These are phyloP conservation scores for Hypena proboscidalis DNA, from an alignment of 2,888 invertebrate species.

Conservation along the genomic window DNA sequence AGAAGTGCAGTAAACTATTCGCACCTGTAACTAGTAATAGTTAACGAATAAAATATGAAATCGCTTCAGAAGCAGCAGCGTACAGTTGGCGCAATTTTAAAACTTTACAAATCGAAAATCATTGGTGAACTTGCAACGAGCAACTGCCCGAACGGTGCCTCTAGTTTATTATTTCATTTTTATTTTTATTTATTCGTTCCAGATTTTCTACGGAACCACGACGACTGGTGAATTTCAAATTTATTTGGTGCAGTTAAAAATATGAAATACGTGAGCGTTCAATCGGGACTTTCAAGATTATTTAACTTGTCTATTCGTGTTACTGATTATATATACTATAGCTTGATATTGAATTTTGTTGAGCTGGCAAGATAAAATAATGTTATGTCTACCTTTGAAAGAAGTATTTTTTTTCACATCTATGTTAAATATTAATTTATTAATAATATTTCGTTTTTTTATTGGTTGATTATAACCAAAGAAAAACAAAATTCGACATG, in stretches of 20 bases:
- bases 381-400: too few relatives aligned
- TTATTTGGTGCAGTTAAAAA: slow-evolving; percentile 38
- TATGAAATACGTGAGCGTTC: slow-evolving; percentile 24
- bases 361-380: background rate
- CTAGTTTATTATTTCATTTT: slow-evolving; percentile 53
- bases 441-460: too few relatives aligned
- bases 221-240: slow-evolving; percentile 40
- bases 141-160: slow-evolving; percentile 34
- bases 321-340: background rate
- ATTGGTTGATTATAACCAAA: too few relatives aligned
- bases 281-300: slow-evolving; percentile 18
- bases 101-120: slow-evolving; percentile 48
- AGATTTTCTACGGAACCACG: slow-evolving; percentile 36
- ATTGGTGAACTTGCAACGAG: slow-evolving; percentile 39
- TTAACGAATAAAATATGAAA: slow-evolving; percentile 44
- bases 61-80: slow-evolving; percentile 33
- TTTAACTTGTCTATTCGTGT: slow-evolving; percentile 12
- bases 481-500: too few relatives aligned
- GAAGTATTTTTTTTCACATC: too few relatives aligned
- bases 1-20: slow-evolving; percentile 23
- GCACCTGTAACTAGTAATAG: slow-evolving; percentile 37
- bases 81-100: slow-evolving; percentile 45
- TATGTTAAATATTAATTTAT: too few relatives aligned
- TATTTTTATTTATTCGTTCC: slow-evolving; percentile 51
- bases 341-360: slow-evolving; percentile 5